phyloP scores from a whole-genome alignment of 2,888 invertebrate species.

The Caenorhabditis parvicauda region DNA sequence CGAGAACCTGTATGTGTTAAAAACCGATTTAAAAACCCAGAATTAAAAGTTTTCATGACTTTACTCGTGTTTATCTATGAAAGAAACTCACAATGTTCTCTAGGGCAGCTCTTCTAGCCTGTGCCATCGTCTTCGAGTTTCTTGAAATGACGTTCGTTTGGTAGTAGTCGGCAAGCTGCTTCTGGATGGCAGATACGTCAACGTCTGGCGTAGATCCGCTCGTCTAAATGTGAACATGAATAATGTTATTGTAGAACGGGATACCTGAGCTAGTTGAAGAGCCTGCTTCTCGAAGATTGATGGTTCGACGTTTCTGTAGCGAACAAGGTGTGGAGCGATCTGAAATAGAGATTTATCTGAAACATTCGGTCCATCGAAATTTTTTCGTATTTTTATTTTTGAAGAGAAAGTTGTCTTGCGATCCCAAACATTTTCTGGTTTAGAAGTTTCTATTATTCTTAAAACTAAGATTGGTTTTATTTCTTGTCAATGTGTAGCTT shows the following conservation, averaged over 20 bases:
- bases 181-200: slow-evolving; percentile 37
- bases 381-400: slow-evolving; percentile 1
- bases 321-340: slow-evolving; percentile 82
- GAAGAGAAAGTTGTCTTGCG: neutral
- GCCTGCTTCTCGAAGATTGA: slow-evolving; percentile 83
- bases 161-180: slow-evolving; percentile 73
- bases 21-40: too few species aligned
- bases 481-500: neutral
- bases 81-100: slow-evolving; percentile 27
- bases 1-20: too few species aligned
- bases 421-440: neutral
- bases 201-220: slow-evolving; percentile 29
- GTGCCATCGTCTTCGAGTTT: slow-evolving; percentile 97
- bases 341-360: slow-evolving; percentile 12
- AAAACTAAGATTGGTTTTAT: neutral
- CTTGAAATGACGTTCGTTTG: slow-evolving; percentile 96
- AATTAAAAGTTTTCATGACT: too few species aligned
- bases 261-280: slow-evolving; percentile 68
- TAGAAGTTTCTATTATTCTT: too few species aligned
- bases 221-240: slow-evolving; percentile 4
- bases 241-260: neutral
- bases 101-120: slow-evolving; percentile 65
- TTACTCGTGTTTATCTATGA: too few species aligned
- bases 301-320: slow-evolving; percentile 80
- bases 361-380: neutral